Percentiles rank a stretch among this genome's conserved stretches.
phyloP scores from a whole-genome alignment of 2,888 invertebrate genomes.

The Emmelina monodactyla region DNA sequence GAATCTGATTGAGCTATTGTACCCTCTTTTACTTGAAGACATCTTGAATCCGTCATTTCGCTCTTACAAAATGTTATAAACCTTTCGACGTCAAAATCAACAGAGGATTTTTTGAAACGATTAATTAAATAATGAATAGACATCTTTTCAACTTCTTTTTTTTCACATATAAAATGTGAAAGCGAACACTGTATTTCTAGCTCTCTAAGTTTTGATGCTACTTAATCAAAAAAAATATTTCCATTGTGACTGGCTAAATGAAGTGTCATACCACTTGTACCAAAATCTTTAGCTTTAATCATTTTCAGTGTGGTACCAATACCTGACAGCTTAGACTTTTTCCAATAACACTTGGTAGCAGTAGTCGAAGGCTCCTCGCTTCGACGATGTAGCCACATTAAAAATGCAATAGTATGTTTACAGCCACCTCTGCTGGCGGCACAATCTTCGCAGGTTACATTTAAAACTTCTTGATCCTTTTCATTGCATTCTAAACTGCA shows the following conservation, averaged over 20 bases:
- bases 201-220: neutral
- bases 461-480: conserved; percentile 6
- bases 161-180: no score
- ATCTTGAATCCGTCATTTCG: neutral
- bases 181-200: conserved; percentile 2
- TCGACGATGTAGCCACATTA: no score
- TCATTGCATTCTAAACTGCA: conserved; percentile 7
- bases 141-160: no score
- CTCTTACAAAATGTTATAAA: neutral
- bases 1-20: conserved; percentile 12
- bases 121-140: no score
- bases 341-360: neutral
- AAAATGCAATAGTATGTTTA: conserved; percentile 8
- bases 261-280: no score
- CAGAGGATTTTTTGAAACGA: no score
- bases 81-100: no score
- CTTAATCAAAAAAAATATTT: neutral
- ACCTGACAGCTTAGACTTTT: neutral
- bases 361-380: conserved; percentile 1
- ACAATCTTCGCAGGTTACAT: conserved; percentile 7
- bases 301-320: no score
- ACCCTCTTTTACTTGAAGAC: no score
- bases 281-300: no score
- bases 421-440: conserved; percentile 9
- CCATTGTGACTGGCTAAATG: no score